phyloP scores from a whole-genome alignment of 2,888 invertebrate genomes.

The Lordiphosa fenestrarum region DNA sequence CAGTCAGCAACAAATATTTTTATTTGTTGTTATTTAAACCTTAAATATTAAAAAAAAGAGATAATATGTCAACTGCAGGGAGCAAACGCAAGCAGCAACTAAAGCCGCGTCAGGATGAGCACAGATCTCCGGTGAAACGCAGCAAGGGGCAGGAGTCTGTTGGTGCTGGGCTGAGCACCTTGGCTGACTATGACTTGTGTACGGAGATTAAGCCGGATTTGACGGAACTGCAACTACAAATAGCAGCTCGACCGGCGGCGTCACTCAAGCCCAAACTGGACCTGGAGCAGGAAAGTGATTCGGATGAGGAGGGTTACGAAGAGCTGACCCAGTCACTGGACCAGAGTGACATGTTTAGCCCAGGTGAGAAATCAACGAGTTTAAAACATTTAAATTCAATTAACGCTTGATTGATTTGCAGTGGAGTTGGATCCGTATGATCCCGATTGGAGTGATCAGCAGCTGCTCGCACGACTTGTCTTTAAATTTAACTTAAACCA shows the following conservation, averaged over 20 bases:
- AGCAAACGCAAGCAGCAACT: slow-evolving; percentile 57
- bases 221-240: slow-evolving; percentile 52
- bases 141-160: slow-evolving; percentile 41
- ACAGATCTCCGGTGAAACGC: slow-evolving; percentile 50
- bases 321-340: slow-evolving; percentile 41
- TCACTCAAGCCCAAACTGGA: slow-evolving; percentile 39
- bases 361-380: slow-evolving; percentile 41
- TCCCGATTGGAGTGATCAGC: slow-evolving; percentile 53
- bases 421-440: slow-evolving; percentile 57
- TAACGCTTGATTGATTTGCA: neutral
- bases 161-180: slow-evolving; percentile 14
- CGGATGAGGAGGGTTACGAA: slow-evolving; percentile 67
- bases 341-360: slow-evolving; percentile 47
- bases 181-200: slow-evolving; percentile 52
- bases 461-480: slow-evolving; percentile 38
- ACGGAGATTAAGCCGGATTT: slow-evolving; percentile 55
- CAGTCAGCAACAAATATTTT: slow-evolving; percentile 13
- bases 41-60: neutral
- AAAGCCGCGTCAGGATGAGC: slow-evolving; percentile 50
- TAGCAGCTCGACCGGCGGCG: slow-evolving; percentile 13
- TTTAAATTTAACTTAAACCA: slow-evolving; percentile 45
- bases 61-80: slow-evolving; percentile 44
- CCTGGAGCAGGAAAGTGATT: slow-evolving; percentile 60
- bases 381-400: neutral
- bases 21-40: too few relatives aligned